These are phyloP conservation scores for Ibidorhyncha struthersii DNA, from an alignment of 2,113 vertebrate genomes.

Conservation along the genomic window DNA sequence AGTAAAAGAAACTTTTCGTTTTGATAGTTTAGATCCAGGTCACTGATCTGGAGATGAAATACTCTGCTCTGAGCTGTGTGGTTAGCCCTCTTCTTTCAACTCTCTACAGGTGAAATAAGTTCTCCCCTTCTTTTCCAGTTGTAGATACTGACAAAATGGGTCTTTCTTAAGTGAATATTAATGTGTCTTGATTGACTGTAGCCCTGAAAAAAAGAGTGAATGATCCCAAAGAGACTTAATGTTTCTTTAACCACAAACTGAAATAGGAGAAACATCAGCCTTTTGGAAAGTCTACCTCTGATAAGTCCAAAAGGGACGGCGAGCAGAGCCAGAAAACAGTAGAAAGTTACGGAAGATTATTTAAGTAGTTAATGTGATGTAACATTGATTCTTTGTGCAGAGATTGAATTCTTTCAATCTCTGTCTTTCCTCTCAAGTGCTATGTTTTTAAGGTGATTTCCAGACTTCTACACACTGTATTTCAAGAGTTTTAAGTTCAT, in stretches of 20 bases:
- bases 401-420: conserved; percentile 25
- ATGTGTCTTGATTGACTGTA: background rate
- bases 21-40: background rate
- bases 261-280: background rate
- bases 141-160: background rate
- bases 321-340: background rate
- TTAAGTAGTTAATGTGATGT: background rate
- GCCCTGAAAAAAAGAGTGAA: background rate
- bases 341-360: background rate
- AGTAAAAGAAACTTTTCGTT: background rate
- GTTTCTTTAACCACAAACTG: background rate
- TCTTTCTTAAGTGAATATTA: background rate
- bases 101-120: background rate
- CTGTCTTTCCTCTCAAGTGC: background rate
- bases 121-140: background rate
- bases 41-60: background rate
- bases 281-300: background rate
- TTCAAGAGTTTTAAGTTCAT: conserved; percentile 1
- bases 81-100: background rate
- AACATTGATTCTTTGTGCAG: background rate
- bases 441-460: conserved; percentile 27
- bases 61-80: background rate
- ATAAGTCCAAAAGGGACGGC: background rate
- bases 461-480: background rate
- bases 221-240: background rate